Evolutionary conservation across 2,888 invertebrate genomes (phyloP).

Genomic region (Escarpia spicata): DNA sequence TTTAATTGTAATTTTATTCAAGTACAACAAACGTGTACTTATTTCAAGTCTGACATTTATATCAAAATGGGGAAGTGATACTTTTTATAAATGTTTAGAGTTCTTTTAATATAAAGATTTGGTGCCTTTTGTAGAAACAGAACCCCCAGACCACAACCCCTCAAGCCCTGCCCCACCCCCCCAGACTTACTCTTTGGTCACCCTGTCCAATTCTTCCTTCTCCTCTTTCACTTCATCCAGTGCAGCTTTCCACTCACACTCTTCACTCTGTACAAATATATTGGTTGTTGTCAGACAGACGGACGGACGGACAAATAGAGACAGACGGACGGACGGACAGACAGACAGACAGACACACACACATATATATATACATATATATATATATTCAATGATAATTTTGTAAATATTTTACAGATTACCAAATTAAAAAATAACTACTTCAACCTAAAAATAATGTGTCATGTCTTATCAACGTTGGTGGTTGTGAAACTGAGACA

Average conservation of each 20-base stretch:
- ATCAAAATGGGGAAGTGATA: not conserved
- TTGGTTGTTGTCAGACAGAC: too few species aligned
- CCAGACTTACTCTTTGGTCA: constrained; percentile 8
- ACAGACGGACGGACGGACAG: too few species aligned
- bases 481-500: not conserved
- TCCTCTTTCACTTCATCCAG: not conserved
- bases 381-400: too few species aligned
- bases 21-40: not conserved
- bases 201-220: not conserved
- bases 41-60: not conserved
- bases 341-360: too few species aligned
- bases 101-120: not conserved
- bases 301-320: too few species aligned
- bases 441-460: too few species aligned
- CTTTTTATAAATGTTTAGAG: not conserved
- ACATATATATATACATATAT: too few species aligned
- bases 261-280: not conserved
- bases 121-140: not conserved
- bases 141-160: not conserved
- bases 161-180: not conserved
- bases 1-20: not conserved
- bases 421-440: too few species aligned
- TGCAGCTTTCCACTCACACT: not conserved
- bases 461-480: not conserved
- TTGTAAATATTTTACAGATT: too few species aligned